A percentile compares a stretch with the other conserved stretches of the same genome.
Evolutionary conservation across 2,888 invertebrate species (phyloP).

Genomic region (Teleogryllus oceanicus): DNA sequence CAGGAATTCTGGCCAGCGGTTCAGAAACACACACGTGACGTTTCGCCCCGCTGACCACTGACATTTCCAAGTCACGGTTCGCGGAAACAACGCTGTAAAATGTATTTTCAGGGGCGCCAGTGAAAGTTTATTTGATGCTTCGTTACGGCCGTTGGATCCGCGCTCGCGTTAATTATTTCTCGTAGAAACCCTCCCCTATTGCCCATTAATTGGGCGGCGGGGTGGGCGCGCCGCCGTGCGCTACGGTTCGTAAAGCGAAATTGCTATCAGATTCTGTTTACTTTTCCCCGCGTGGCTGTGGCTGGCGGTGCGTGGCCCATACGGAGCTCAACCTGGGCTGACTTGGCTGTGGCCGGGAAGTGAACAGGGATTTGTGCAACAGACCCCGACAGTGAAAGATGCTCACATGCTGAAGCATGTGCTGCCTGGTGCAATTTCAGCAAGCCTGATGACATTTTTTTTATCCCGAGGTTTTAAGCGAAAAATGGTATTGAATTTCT

Average conservation of each 20-base stretch:
- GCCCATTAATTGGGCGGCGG: background rate
- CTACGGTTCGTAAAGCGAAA: background rate
- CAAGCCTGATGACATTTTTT: no score
- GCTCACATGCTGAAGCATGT: no score
- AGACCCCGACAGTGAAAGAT: no score
- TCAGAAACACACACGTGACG: background rate
- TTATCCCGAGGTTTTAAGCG: no score
- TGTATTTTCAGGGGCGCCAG: constrained; percentile 6
- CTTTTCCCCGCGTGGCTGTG: background rate
- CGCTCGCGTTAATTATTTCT: background rate
- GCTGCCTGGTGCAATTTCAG: no score
- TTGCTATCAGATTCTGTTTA: background rate
- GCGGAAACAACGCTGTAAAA: constrained; percentile 6
- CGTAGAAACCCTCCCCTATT: background rate
- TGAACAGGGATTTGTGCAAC: no score
- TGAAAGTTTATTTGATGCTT: background rate
- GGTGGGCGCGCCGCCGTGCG: background rate
- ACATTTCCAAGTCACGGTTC: background rate
- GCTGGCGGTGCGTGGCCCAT: no score
- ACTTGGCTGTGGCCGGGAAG: no score
- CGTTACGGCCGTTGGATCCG: background rate
- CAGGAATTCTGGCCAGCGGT: no score
- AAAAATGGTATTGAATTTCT: no score
- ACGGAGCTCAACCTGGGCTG: no score
- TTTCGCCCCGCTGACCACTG: constrained; percentile 4